phyloP scores from a whole-genome alignment of 1,140 invertebrate species.

The Procambarus clarkii region DNA sequence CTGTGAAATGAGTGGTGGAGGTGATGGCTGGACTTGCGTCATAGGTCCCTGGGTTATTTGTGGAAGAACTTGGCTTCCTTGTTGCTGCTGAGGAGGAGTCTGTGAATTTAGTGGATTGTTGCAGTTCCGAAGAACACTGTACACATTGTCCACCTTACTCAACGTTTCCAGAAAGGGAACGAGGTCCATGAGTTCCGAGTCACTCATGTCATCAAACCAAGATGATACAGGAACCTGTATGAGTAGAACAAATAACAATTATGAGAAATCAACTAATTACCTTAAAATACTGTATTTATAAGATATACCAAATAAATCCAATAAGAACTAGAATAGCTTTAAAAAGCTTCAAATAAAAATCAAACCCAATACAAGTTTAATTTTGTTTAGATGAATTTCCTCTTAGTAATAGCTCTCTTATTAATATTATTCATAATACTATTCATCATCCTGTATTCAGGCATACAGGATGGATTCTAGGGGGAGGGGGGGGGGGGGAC shows the following conservation, averaged over 20 bases:
- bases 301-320: no score
- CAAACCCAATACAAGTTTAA: no score
- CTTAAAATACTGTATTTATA: no score
- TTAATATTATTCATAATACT: no score
- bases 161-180: slow-evolving; percentile 97
- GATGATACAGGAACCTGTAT: slow-evolving; percentile 94
- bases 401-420: no score
- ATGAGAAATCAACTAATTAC: no score
- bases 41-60: slow-evolving; percentile 64
- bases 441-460: no score
- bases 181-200: slow-evolving; percentile 94
- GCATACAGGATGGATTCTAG: no score
- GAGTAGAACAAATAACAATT: neutral
- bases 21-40: slow-evolving; percentile 66
- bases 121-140: slow-evolving; percentile 89
- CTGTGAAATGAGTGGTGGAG: slow-evolving; percentile 46
- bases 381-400: no score
- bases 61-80: slow-evolving; percentile 53
- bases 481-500: no score
- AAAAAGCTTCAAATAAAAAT: no score
- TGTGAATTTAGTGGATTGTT: slow-evolving; percentile 64
- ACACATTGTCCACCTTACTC: slow-evolving; percentile 95
- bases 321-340: no score
- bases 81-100: slow-evolving; percentile 36
- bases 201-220: slow-evolving; percentile 98